These are phyloP conservation scores for Notocelia uddmanniana DNA, from an alignment of 2,888 invertebrate genomes.

Conservation along the genomic window DNA sequence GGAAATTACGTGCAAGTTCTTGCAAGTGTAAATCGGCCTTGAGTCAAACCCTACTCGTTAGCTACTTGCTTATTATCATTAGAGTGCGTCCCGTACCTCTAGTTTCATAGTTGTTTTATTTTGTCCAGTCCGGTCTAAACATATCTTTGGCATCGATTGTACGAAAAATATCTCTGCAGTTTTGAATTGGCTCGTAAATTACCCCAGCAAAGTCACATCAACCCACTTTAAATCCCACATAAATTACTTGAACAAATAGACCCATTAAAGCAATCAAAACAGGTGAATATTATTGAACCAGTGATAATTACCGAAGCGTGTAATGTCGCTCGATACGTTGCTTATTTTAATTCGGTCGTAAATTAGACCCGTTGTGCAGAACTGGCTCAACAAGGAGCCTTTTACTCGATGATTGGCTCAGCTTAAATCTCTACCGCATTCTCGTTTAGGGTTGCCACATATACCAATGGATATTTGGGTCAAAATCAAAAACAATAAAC, in stretches of 20 bases:
- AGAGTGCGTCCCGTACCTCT: too few relatives aligned
- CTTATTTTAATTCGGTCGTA: conserved; percentile 37
- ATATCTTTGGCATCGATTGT: too few relatives aligned
- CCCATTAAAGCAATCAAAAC: conserved; percentile 7
- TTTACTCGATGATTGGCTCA: conserved; percentile 63
- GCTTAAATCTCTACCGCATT: conserved; percentile 70
- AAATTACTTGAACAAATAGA: conserved; percentile 7
- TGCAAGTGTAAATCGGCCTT: too few relatives aligned
- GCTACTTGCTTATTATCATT: too few relatives aligned
- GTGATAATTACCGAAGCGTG: conserved; percentile 46
- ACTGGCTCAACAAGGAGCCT: conserved; percentile 59
- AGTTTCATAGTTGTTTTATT: too few relatives aligned
- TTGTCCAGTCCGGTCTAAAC: too few relatives aligned
- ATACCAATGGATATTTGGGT: not conserved
- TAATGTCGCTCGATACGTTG: conserved; percentile 27
- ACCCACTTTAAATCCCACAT: conserved; percentile 1
- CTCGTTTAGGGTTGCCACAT: conserved; percentile 52
- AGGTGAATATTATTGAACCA: conserved; percentile 20
- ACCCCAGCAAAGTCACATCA: not conserved
- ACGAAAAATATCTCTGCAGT: not conserved
- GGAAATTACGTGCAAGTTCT: too few relatives aligned
- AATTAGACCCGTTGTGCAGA: conserved; percentile 43
- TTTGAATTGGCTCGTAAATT: not conserved
- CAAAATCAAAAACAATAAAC: too few relatives aligned
- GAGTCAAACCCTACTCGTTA: too few relatives aligned